These are phyloP conservation scores for Sturnira hondurensis DNA, from an alignment of 2,113 vertebrate species.

Conservation along the genomic window DNA sequence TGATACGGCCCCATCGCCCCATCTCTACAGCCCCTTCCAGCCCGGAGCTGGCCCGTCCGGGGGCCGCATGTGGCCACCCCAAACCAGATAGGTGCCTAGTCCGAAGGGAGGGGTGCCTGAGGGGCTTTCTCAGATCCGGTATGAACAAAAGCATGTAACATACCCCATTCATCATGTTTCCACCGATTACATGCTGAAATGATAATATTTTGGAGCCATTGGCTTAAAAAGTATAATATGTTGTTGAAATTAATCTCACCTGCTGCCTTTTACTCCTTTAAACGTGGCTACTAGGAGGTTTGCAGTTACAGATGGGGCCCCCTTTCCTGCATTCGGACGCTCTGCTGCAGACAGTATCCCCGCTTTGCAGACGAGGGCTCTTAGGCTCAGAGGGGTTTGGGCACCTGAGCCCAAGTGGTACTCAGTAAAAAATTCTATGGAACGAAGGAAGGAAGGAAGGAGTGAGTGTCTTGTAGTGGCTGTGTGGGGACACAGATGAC, in stretches of 20 bases:
- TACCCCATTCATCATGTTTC: not conserved
- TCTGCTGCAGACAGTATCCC: not conserved
- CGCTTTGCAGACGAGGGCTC: not conserved
- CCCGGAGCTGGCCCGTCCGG: rapidly evolving
- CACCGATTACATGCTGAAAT: rapidly evolving
- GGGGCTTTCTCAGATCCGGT: not conserved
- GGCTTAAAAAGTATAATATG: not conserved
- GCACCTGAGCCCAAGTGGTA: not conserved
- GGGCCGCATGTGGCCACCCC: rapidly evolving
- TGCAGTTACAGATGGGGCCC: rapidly evolving
- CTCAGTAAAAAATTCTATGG: not conserved
- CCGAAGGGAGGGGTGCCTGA: not conserved
- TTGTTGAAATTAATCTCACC: not conserved
- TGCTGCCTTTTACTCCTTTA: not conserved
- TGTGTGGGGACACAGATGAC: not conserved
- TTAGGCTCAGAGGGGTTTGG: not conserved
- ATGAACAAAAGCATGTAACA: not conserved
- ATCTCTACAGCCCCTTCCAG: not conserved
- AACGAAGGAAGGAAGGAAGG: not conserved
- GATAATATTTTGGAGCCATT: not conserved
- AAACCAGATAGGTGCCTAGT: rapidly evolving
- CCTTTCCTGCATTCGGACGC: rapidly evolving
- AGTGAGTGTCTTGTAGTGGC: rapidly evolving
- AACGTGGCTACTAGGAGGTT: not conserved
- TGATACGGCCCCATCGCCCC: rapidly evolving